Conservation (phyloP, 30 jellyfish, hydroid and myxozoan genomes). For the Calvadosia cruxmelitensis region DNA sequence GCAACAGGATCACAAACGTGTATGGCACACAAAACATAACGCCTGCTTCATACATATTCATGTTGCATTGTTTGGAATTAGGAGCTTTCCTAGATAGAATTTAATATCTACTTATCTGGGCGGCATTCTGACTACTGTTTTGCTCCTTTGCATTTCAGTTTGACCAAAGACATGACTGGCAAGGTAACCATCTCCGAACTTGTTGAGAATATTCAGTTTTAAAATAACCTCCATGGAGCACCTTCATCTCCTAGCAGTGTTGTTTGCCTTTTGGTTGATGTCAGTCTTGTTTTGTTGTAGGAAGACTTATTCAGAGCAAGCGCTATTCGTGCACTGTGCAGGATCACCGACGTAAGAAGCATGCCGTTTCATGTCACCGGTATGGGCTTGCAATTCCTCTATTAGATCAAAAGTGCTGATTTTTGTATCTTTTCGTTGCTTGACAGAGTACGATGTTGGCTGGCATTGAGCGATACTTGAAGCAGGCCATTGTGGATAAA, state of each 20-base stretch:
- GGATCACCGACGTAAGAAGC: conserved; percentile 63
- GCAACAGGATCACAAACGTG: no score
- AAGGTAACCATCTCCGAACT: conserved; percentile 33
- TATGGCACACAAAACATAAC: no score
- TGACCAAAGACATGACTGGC: conserved; percentile 95
- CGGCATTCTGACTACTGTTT: not conserved
- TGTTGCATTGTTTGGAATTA: no score
- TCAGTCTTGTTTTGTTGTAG: conserved; percentile 5
- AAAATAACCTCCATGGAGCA: no score
- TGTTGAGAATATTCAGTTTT: no score
- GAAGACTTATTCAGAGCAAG: conserved; percentile 90
- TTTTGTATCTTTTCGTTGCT: not conserved
- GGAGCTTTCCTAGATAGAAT: no score
- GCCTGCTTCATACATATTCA: no score
- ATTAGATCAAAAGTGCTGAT: not conserved
- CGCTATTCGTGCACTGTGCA: conserved; percentile 93
- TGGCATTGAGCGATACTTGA: conserved; percentile 89
- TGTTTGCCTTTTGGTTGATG: not conserved
- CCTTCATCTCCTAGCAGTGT: no score
- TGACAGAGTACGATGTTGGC: conserved; percentile 79
- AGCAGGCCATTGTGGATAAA: conserved; percentile 98
- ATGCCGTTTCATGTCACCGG: not conserved
- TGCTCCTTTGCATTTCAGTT: conserved; percentile 20
- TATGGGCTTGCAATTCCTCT: not conserved
- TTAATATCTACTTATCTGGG: not conserved